phyloP scores from a whole-genome alignment of 1,140 invertebrate species.

The Drosophila mojavensis region DNA sequence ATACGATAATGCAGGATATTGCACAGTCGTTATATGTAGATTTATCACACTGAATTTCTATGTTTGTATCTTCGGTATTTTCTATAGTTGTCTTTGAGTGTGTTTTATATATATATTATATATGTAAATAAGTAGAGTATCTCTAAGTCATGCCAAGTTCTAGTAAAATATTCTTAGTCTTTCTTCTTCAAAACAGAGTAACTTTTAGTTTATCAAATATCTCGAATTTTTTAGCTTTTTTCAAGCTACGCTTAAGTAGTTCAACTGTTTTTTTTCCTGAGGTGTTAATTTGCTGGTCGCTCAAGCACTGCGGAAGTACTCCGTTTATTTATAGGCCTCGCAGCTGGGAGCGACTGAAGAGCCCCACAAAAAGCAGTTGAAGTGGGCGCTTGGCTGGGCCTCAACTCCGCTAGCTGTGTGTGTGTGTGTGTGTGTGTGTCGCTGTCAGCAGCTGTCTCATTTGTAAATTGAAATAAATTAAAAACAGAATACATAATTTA shows the following conservation, averaged over 20 bases:
- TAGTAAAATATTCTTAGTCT: not conserved
- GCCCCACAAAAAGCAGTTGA: constrained; percentile 6
- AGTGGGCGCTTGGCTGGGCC: constrained; percentile 5
- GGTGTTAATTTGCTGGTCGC: constrained; percentile 66
- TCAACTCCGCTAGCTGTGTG: not conserved
- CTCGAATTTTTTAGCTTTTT: constrained; percentile 13
- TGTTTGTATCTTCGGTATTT: too few relatives aligned
- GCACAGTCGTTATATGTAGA: too few relatives aligned
- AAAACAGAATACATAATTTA: constrained; percentile 27
- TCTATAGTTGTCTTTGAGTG: too few relatives aligned
- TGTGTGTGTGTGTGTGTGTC: too few relatives aligned
- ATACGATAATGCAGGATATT: too few relatives aligned
- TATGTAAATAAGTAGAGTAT: too few relatives aligned
- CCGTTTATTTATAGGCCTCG: constrained; percentile 39
- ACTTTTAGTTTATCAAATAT: not conserved
- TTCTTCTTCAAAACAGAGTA: not conserved
- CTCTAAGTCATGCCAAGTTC: not conserved
- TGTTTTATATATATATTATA: too few relatives aligned
- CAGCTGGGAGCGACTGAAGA: not conserved
- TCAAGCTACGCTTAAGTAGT: constrained; percentile 19
- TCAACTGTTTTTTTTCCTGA: constrained; percentile 44
- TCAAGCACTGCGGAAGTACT: constrained; percentile 44
- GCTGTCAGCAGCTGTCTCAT: not conserved
- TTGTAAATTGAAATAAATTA: constrained; percentile 49
- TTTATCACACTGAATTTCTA: too few relatives aligned